Evolutionary conservation across 2,113 vertebrate genomes (phyloP), one percentile per base, ranked within the genome.

Genomic region (Atrichornis clamosus): DNA sequence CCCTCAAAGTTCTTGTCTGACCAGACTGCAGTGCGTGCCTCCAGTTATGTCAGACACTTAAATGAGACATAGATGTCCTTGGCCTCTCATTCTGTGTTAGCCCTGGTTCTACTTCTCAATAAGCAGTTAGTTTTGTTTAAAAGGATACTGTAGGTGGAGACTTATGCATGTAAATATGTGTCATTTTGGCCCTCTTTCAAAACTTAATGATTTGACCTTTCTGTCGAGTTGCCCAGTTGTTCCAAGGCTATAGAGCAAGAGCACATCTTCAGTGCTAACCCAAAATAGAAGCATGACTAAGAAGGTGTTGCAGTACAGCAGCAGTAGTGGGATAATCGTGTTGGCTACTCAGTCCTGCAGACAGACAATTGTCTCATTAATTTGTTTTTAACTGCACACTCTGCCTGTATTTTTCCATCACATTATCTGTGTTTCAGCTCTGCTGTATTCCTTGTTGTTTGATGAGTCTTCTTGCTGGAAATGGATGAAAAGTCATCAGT

Each of bases 21-120:
- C 11, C 60, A 78, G 50, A 26, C n/a, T 53, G 6, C 18, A 82
- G 28, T 44, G 12, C 16, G 27, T 70, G 28, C 10, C 24, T 58
- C 21, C 6, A 30, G 20, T 70, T 41, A 44, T 3, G 2, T 67
- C n/a, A 75, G 37, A 8, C 60, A 50, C 20, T 87, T 33, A 50
- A 37, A 59, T 0, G 0, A 41, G 37, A 28, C 16, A 41, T 20
- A 24, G 7, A 1, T 30, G 30, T 72, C 42, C n/a, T 62, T 67
- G 28, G 15, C 21, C 41, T 50, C 16, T 69, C 33, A 60, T 88
- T 82, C 82, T 2, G 0, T 24, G 33, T 28, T n/a, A 39, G 10
- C 15, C 12, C 6, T 47, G 33, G 27, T 52, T 18, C 27, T 44
- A 39, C 11, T 56, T 81, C 37, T 28, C 11, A 70, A 62, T 6